A percentile compares a stretch with the other conserved stretches of the same genome.
Conservation (phyloP, 2,888 invertebrate species). For the Teleogryllus oceanicus region DNA sequence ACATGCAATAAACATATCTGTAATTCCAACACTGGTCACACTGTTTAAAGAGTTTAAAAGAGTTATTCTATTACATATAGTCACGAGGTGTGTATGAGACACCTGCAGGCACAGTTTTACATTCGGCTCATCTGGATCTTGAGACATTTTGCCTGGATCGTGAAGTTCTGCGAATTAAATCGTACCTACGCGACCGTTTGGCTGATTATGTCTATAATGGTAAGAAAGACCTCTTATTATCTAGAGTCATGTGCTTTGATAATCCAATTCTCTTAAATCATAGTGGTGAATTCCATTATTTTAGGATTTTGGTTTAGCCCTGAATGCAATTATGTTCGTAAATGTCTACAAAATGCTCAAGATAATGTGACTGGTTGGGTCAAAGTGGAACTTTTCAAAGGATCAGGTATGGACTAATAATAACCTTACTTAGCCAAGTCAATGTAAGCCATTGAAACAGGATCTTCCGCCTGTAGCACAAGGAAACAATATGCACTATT, state of each 20-base stretch:
- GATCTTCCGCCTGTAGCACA: background rate
- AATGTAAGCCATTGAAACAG: too few species aligned
- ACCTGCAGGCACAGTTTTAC: constrained; percentile 72
- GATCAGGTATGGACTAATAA: constrained; percentile 54
- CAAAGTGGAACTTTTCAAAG: constrained; percentile 68
- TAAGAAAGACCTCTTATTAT: constrained; percentile 36
- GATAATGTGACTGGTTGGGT: constrained; percentile 69
- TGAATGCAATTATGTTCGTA: constrained; percentile 67
- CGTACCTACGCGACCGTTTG: constrained; percentile 67
- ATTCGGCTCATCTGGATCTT: constrained; percentile 71
- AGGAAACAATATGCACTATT: background rate
- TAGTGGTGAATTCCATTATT: background rate
- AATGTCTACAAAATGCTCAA: constrained; percentile 68
- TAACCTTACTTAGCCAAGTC: too few species aligned
- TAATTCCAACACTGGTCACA: background rate
- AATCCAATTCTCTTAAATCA: background rate
- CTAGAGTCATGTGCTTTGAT: too few species aligned
- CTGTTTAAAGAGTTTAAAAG: background rate
- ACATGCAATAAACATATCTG: too few species aligned
- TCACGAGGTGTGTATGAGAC: constrained; percentile 79
- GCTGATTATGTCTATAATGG: constrained; percentile 78
- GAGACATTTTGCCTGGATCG: constrained; percentile 74
- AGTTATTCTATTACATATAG: constrained; percentile 47
- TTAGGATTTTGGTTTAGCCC: constrained; percentile 80
- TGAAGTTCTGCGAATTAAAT: constrained; percentile 73